Evolutionary conservation across 2,888 invertebrate genomes (phyloP).

Genomic region (Pelosia muscerda): DNA sequence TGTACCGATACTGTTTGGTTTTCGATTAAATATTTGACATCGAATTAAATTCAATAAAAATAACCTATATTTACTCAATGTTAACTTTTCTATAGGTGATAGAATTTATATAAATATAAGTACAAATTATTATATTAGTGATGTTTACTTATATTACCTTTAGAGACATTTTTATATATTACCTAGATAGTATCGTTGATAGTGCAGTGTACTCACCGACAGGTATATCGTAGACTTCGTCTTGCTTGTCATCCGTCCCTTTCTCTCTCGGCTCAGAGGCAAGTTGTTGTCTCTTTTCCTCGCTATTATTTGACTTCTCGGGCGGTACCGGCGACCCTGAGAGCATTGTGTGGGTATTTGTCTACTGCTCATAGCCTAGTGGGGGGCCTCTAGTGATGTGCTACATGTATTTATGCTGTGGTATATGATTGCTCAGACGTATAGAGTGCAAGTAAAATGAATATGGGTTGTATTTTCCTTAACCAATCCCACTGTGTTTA

Average conservation of each 20-base stretch:
- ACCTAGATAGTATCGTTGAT: slow-evolving; percentile 20
- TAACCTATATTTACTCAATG: not conserved
- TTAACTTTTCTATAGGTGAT: not conserved
- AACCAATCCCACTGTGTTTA: not conserved
- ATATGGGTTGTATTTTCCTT: not conserved
- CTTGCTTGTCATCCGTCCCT: slow-evolving; percentile 67
- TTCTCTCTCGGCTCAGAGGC: slow-evolving; percentile 67
- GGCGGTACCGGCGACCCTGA: slow-evolving; percentile 75
- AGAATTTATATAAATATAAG: not conserved
- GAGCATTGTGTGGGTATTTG: slow-evolving; percentile 66
- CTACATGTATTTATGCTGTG: not conserved
- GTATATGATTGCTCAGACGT: not conserved
- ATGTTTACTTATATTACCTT: not conserved
- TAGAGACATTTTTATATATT: not conserved
- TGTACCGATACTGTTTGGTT: not conserved
- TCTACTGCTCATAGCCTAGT: slow-evolving; percentile 44
- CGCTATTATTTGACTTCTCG: slow-evolving; percentile 75
- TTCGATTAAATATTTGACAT: not conserved
- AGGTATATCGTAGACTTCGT: slow-evolving; percentile 83
- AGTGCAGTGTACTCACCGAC: slow-evolving; percentile 72
- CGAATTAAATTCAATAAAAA: not conserved
- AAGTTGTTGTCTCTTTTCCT: slow-evolving; percentile 69
- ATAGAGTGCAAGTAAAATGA: not conserved
- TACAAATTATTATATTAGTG: not conserved
- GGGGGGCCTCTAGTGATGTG: not conserved